Base-by-base conservation (phyloP, 2,888 invertebrate species). In the Ophion slaviceki region DNA sequence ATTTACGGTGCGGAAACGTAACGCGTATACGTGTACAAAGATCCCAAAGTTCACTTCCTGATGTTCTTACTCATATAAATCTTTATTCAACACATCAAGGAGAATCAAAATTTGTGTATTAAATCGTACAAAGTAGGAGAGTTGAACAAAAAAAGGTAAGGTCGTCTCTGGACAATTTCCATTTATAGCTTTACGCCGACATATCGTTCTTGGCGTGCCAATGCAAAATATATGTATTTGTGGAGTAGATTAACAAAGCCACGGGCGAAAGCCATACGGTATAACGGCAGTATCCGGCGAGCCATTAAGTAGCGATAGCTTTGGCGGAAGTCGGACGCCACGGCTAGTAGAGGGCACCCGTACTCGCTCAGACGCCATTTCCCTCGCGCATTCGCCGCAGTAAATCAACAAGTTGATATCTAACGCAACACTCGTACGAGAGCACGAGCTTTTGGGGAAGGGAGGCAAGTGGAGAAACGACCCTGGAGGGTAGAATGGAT, bases 321-420 rank as follows among this genome's bases (percentile, higher is more conserved):
- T 84, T 87, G 85, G 86, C 88, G 67, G 79, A 80, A 90, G 88
- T 91, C 89, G 89, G 89, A 89, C 89, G 87, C 88, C 89, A 88
- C 88, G 86, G 87, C 91, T 90, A 91, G 87, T 91, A 89, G 86
- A 88, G 85, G 84, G 82, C 45, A 79, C 70, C 85, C 66, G 75
- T 66, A 59, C 82, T 78, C 75, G 82, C 71, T 79, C 85, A 85
- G 85, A 82, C 82, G 71, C 75, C 67, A 75, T 36, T 72, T 28
- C 78, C 68, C 45, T 72, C 57, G 36, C 89, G 90, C 86, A 90
- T 91, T 90, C 88, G 88, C 89, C 88, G 88, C 89, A 90, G 91
- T 93, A 93, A 93, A 93, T 93, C 92, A 92, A 93, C 93, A 93
- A 93, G 92, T 92, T 93, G 93, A 92, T 92, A 91, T 91, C 90